Base-by-base conservation (phyloP, 2,888 invertebrate genomes). In the Macaria notata region DNA sequence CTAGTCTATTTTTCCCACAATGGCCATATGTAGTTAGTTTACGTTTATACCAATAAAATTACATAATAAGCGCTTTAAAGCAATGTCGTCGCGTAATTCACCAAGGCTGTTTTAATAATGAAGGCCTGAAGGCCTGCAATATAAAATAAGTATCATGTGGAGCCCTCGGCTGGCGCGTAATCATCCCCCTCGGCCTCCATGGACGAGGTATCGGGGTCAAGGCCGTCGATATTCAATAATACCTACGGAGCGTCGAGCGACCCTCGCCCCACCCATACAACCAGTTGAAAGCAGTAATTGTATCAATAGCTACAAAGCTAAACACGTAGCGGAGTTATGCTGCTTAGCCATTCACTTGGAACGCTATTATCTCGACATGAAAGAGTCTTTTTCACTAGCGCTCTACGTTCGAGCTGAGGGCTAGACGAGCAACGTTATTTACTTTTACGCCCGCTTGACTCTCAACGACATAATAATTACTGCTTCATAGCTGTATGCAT, bases 171-270 rank as follows among this genome's bases (percentile, higher is more conserved):
- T 62, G 71, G 69, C 66, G 64, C 67, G 66, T 69, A 65, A 70
- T 61, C 72, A 71, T 74, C 76, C 79, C 81, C 78, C 64, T 63
- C 70, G 67, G 69, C 78, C 64, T 63, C 70, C 68, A 69, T 65
- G 66, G 64, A 68, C 58, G 63, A 52, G 61, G 48, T 70, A 77
- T 78, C 56, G 66, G 69, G 83, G 85, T 84, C 84, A 84, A 84
- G 84, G 84, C 68, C 79, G 68, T 72, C 75, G 71, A 78, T 82
- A 80, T 78, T 78, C 77, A 79, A 78, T 80, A 79, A 75, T 65
- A n/a, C n/a, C n/a, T n/a, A 72, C 64, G 69, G 62, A 66, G 64
- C 66, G 72, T 44, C 56, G 53, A 53, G 66, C 70, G 70, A 75
- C 80, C 79, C 82, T 82, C 82, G 70, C 81, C 81, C 79, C 65